Evolutionary conservation across 2,113 vertebrate species (phyloP).

Genomic region (Silurus asotus): DNA sequence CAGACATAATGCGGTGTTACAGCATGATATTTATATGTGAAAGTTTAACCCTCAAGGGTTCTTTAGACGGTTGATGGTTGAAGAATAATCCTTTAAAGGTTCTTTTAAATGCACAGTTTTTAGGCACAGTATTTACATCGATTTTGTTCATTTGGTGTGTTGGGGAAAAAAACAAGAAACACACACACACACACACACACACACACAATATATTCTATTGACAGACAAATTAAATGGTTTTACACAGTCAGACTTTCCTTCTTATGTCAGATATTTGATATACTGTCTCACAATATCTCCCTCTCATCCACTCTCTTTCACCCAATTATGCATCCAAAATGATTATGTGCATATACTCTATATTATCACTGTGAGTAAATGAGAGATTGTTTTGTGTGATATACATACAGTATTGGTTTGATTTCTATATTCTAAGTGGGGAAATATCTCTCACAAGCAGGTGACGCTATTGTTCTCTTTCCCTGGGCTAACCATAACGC

Average conservation of each 20-base stretch:
- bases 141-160: background rate
- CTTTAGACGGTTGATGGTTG: background rate
- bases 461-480: conserved; percentile 47
- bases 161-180: background rate
- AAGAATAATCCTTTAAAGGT: background rate
- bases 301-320: background rate
- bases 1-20: background rate
- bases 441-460: conserved; percentile 32
- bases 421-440: background rate
- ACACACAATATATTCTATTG: background rate
- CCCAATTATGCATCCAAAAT: background rate
- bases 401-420: background rate
- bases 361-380: background rate
- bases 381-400: background rate
- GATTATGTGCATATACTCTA: background rate
- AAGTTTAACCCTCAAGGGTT: background rate
- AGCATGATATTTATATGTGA: background rate
- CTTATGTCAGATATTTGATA: no score
- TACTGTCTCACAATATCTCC: no score
- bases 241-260: no score
- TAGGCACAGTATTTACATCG: background rate
- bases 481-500: background rate
- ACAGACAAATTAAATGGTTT: no score
- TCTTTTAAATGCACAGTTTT: background rate
- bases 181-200: background rate